A percentile compares a stretch with the other conserved stretches of the same genome.
These are phyloP conservation scores for Ispidina picta DNA, from an alignment of 2,797 vertebrate genomes.

Conservation along the genomic window DNA sequence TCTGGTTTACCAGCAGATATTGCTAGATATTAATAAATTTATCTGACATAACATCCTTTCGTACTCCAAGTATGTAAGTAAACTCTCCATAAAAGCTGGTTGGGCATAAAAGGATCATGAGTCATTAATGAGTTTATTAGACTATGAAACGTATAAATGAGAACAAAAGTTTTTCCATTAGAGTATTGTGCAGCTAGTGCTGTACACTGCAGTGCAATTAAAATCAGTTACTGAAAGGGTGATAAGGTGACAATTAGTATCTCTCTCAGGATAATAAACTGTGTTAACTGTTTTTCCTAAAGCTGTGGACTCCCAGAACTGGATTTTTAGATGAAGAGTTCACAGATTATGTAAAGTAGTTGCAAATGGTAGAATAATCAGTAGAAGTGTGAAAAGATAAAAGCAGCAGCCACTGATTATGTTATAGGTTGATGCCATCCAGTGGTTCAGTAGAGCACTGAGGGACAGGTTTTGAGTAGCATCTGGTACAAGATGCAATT, in stretches of 20 bases:
- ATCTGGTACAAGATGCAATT: neutral
- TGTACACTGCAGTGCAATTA: neutral
- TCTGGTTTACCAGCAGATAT: neutral
- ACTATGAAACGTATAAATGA: neutral
- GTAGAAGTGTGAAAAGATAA: neutral
- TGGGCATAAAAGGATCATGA: neutral
- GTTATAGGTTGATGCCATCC: conserved; percentile 60
- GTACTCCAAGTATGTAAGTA: neutral
- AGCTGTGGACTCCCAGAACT: neutral
- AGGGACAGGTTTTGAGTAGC: neutral
- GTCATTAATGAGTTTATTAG: neutral
- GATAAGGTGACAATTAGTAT: neutral
- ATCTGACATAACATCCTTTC: neutral
- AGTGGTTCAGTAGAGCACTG: conserved; percentile 40
- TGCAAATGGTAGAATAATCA: neutral
- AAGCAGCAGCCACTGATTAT: neutral
- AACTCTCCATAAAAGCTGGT: neutral
- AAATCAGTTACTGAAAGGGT: neutral
- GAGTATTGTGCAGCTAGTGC: neutral
- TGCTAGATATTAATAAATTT: neutral
- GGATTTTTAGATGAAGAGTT: neutral
- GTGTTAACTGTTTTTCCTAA: neutral
- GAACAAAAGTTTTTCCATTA: neutral
- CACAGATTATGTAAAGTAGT: neutral
- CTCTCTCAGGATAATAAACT: neutral